Evolutionary conservation across 2,888 invertebrate genomes (phyloP).

Genomic region (Acanthacorydalis orientalis): DNA sequence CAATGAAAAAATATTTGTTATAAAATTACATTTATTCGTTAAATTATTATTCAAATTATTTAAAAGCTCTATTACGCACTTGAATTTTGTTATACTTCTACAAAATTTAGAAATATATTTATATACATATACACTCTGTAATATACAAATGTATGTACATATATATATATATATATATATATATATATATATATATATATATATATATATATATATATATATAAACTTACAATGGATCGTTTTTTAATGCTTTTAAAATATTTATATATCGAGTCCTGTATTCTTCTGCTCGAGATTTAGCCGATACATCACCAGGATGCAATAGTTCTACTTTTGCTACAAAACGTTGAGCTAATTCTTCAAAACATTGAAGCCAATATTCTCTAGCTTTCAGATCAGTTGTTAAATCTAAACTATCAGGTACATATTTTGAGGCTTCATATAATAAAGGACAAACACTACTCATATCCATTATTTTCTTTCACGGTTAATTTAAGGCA

Average conservation of each 20-base stretch:
- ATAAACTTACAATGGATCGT: conserved; percentile 60
- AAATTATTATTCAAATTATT: no score
- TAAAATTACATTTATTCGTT: no score
- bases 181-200: conserved; percentile 5
- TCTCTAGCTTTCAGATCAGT: conserved; percentile 69
- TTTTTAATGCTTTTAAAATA: conserved; percentile 54
- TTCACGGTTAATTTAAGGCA: no score
- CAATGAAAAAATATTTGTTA: no score
- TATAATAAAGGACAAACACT: conserved; percentile 59
- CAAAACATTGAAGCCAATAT: conserved; percentile 88
- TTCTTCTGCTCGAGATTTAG: conserved; percentile 59
- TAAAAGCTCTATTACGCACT: no score
- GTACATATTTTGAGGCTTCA: conserved; percentile 64
- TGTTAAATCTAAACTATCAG: conserved; percentile 83
- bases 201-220: neutral
- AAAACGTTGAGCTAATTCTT: conserved; percentile 71
- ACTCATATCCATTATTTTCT: conserved; percentile 22
- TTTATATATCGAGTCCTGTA: conserved; percentile 71
- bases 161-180: conserved; percentile 6
- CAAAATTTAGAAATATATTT: no score
- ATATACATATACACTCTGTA: no score
- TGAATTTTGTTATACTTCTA: no score
- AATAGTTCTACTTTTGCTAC: conserved; percentile 66
- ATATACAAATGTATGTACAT: no score
- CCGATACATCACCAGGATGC: conserved; percentile 57